Base-by-base conservation (phyloP, 2,888 invertebrate genomes). In the Acleris holmiana region DNA sequence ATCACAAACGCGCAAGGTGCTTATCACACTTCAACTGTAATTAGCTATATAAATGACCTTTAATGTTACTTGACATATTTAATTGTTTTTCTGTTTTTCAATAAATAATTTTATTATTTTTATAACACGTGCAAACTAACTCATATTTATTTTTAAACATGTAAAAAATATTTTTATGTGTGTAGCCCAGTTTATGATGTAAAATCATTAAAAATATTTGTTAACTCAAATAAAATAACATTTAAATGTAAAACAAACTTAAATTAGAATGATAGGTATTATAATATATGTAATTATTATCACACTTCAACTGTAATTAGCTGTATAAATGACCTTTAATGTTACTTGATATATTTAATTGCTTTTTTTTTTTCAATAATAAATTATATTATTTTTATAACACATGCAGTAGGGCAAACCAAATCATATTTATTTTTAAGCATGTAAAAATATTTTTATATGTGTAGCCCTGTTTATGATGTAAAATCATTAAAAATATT, bases 271-370 rank as follows among this genome's bases (percentile, higher is more conserved):
- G 25, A 0, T 0, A 25, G 7, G 7, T 25, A 1, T 23, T 23
- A 23, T 25, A 7, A 25, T 25, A 25, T n/a, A n/a, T n/a, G n/a
- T n/a, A n/a, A n/a, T n/a, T n/a, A n/a, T 58, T 63, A 63, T 63
- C 63, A 46, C 15, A 0, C 7, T 25, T 25, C 25, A 56, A 18
- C 4, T 35, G 35, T 63, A 63, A 63, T 63, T 63, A 63, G 40
- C 40, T 29, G 19, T 54, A 35, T 59, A 35, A 17, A 15, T 60
- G 53, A 59, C 64, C 53, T 65, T 44, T 51, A 18, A 17, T 18
- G n/a, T 57, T 51, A 63, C 62, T 57, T 57, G 63, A 58, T 51
- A 63, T 46, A 40, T 21, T 63, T 58, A 40, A 63, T 63, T 63
- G 63, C 53, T 63, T 61, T 63, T 58, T 29, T 44, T 17, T 7